phyloP scores from a whole-genome alignment of 2,113 vertebrate genomes.

The human region DNA sequence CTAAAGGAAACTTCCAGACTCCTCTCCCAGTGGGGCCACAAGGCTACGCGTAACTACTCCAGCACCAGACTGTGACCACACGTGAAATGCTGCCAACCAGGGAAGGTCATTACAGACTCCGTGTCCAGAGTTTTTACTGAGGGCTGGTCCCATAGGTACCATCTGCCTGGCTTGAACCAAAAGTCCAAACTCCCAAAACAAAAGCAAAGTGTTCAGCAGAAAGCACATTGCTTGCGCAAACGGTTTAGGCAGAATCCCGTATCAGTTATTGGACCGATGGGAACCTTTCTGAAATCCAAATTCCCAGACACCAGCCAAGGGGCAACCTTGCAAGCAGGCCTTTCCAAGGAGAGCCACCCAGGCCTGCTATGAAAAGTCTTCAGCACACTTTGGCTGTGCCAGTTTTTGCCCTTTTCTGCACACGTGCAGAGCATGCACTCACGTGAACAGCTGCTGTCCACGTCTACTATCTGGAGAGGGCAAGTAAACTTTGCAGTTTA shows the following conservation, averaged over 20 bases:
- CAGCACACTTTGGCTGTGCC: background rate
- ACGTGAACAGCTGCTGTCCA: background rate
- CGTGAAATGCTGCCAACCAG: rapidly evolving
- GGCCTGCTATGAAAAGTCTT: no score
- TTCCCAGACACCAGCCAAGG: background rate
- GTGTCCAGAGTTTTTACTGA: background rate
- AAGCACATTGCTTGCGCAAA: background rate
- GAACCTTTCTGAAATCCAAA: background rate
- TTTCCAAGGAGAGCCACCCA: background rate
- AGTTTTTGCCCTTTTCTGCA: background rate
- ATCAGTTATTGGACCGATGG: background rate
- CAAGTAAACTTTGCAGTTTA: background rate
- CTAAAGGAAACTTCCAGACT: background rate
- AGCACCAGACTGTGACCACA: rapidly evolving
- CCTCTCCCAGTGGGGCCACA: rapidly evolving
- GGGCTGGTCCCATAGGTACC: background rate
- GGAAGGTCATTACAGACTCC: background rate
- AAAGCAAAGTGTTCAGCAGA: background rate
- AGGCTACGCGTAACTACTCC: rapidly evolving
- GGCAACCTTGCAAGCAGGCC: background rate
- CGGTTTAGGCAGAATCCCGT: no score
- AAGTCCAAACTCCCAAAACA: no score
- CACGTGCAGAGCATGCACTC: no score
- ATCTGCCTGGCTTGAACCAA: background rate
- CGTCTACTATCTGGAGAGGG: no score